Conservation (phyloP, 2,888 invertebrate genomes). For the Ephialtes manifestator region DNA sequence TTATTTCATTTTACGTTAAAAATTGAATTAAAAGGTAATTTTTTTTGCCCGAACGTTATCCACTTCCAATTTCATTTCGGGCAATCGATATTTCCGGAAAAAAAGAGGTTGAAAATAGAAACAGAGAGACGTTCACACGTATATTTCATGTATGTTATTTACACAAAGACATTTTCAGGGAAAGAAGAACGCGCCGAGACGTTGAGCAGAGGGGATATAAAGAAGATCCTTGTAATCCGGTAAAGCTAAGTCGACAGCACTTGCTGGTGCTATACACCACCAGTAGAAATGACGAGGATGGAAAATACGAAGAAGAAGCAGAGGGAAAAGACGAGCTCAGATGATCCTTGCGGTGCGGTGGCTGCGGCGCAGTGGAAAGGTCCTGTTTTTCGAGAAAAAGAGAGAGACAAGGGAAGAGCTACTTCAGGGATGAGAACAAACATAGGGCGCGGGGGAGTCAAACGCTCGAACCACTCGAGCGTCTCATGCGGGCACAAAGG, state of each 20-base stretch:
- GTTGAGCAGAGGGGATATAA: constrained; percentile 70
- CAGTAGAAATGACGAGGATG: constrained; percentile 47
- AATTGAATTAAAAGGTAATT: neutral
- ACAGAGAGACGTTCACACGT: constrained; percentile 57
- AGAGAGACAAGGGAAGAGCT: constrained; percentile 46
- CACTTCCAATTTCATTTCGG: neutral
- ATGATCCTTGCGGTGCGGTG: constrained; percentile 74
- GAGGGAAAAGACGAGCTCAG: constrained; percentile 6
- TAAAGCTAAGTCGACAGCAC: constrained; percentile 79
- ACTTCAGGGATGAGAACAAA: constrained; percentile 66
- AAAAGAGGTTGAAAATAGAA: constrained; percentile 2
- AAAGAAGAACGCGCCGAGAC: constrained; percentile 55
- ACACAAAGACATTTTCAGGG: constrained; percentile 43
- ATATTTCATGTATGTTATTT: neutral
- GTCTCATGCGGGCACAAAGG: constrained; percentile 77
- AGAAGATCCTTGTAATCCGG: constrained; percentile 80
- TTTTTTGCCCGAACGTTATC: neutral
- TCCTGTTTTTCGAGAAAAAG: constrained; percentile 56
- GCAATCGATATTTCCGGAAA: neutral
- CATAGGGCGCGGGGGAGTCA: constrained; percentile 78
- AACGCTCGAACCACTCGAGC: constrained; percentile 80
- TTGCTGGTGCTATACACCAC: neutral
- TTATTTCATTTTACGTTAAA: too few species aligned
- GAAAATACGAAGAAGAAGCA: constrained; percentile 5
- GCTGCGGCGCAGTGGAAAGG: constrained; percentile 68